Percentiles rank a stretch among this genome's conserved stretches.
phyloP scores from a whole-genome alignment of 2,797 vertebrate species.

The Tympanoctomys barrerae region DNA sequence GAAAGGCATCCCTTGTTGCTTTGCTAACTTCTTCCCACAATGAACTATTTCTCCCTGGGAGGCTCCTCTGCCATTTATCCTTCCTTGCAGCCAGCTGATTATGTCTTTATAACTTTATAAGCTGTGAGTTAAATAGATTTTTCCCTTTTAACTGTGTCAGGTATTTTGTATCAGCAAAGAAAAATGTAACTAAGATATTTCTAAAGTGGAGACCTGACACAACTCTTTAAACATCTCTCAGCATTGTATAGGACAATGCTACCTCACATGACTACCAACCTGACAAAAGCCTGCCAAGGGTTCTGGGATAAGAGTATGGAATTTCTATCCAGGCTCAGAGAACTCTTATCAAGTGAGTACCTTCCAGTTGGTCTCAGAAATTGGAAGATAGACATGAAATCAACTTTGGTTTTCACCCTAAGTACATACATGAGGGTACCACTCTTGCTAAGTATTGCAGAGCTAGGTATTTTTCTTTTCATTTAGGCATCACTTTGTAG shows the following conservation, averaged over 20 bases:
- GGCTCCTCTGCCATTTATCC: neutral
- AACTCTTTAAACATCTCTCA: conserved; percentile 3
- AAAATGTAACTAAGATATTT: neutral
- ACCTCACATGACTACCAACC: neutral
- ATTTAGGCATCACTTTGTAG: neutral
- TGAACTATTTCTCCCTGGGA: neutral
- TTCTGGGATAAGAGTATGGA: neutral
- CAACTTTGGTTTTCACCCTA: neutral
- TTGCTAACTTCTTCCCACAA: neutral
- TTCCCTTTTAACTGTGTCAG: neutral
- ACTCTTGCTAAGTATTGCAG: neutral
- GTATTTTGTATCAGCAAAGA: neutral
- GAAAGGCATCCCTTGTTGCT: neutral
- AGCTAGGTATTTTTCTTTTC: conserved; percentile 1
- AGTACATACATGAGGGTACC: neutral
- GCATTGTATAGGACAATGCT: neutral
- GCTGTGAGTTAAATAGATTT: neutral
- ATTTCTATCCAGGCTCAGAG: neutral
- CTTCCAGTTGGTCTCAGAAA: neutral
- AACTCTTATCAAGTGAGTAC: neutral
- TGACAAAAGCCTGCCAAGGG: neutral
- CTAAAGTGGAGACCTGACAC: neutral
- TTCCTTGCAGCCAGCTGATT: neutral
- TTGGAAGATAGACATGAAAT: neutral
- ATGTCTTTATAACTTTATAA: neutral